Evolutionary conservation across 2,888 invertebrate species (phyloP).

Genomic region (Idaea straminata): DNA sequence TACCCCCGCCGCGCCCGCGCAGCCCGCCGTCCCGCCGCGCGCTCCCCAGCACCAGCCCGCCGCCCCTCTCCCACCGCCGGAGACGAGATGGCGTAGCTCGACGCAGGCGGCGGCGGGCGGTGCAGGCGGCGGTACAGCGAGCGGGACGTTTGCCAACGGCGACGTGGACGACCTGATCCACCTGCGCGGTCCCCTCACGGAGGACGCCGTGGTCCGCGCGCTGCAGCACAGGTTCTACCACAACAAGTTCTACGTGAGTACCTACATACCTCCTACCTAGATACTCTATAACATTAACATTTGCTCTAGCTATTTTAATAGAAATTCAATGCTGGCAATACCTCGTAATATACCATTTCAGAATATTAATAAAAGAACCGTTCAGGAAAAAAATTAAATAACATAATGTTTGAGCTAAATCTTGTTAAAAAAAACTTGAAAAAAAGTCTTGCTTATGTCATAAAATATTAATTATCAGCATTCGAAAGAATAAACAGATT

Average conservation of each 20-base stretch:
- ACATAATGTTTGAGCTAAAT: too few species aligned
- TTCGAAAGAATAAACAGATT: too few species aligned
- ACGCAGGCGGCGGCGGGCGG: conserved; percentile 34
- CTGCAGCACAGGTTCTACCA: conserved; percentile 93
- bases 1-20: conserved; percentile 31
- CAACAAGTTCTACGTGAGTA: conserved; percentile 92
- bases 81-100: conserved; percentile 54
- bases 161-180: conserved; percentile 95
- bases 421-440: too few species aligned
- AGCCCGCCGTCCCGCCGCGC: conserved; percentile 46
- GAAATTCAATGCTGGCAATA: too few species aligned
- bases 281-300: too few species aligned
- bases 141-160: conserved; percentile 38
- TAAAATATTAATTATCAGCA: too few species aligned
- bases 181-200: conserved; percentile 94
- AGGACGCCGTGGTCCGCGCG: conserved; percentile 95
- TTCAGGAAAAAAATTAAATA: too few species aligned
- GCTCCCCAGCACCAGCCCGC: conserved; percentile 43
- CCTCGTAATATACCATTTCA: too few species aligned
- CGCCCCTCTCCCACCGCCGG: conserved; percentile 44
- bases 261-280: not conserved
- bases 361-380: too few species aligned
- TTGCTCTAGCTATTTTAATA: too few species aligned
- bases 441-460: too few species aligned
- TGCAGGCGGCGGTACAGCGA: conserved; percentile 28